These are phyloP conservation scores for Protodeltote pygarga DNA, from an alignment of 2,888 invertebrate species.

Conservation along the genomic window DNA sequence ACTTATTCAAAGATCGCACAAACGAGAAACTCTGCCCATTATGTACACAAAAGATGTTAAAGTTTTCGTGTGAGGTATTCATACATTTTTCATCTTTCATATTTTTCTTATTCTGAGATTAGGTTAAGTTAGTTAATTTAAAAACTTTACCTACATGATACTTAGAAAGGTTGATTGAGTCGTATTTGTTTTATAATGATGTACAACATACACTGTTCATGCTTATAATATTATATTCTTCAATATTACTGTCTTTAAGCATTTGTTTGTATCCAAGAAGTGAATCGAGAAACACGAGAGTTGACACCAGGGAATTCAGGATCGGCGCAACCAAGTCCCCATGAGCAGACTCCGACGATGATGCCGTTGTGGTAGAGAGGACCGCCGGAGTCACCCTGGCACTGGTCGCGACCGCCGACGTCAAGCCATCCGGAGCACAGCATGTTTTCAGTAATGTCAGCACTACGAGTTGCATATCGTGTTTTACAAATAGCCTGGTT, in stretches of 20 bases:
- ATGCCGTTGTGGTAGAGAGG: constrained; percentile 56
- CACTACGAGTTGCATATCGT: constrained; percentile 44
- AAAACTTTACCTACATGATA: no score
- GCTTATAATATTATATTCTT: no score
- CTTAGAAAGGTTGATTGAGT: no score
- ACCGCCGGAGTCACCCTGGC: constrained; percentile 60
- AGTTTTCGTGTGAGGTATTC: no score
- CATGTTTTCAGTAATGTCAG: constrained; percentile 54
- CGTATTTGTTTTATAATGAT: no score
- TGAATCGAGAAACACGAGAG: constrained; percentile 53
- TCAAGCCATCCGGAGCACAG: constrained; percentile 62
- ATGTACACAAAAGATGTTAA: not conserved
- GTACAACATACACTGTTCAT: no score
- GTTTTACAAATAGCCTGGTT: constrained; percentile 53
- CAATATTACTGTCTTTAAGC: constrained; percentile 31
- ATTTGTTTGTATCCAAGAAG: constrained; percentile 48
- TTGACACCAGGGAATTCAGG: constrained; percentile 56
- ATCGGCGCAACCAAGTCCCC: constrained; percentile 50
- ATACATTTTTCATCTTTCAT: no score
- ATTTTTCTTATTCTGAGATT: no score
- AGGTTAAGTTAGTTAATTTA: no score
- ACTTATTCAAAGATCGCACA: constrained; percentile 11
- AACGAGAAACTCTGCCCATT: constrained; percentile 11
- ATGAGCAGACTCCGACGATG: constrained; percentile 59
- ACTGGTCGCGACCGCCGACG: constrained; percentile 60